Conservation (phyloP, 2,797 vertebrate species). For the Neopelma chrysocephalum region DNA sequence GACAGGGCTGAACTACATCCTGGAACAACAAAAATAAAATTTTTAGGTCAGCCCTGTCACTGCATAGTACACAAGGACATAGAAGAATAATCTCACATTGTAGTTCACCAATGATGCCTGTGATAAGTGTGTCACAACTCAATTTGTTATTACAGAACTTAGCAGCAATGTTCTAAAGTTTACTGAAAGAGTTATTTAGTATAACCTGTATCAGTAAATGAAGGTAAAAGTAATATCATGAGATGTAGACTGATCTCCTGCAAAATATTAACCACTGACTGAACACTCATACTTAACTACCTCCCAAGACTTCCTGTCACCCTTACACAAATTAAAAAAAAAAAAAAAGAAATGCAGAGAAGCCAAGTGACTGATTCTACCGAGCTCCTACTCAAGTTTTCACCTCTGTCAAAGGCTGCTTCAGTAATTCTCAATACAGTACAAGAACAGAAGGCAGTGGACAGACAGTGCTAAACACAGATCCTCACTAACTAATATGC, state of each 20-base stretch:
- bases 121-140: background rate
- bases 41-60: slow-evolving; percentile 21
- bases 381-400: background rate
- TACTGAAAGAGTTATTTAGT: background rate
- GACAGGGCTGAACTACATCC: background rate
- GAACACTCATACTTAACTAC: background rate
- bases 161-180: slow-evolving; percentile 2
- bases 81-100: background rate
- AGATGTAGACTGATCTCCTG: background rate
- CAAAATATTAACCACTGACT: background rate
- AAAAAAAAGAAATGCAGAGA: background rate
- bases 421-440: background rate
- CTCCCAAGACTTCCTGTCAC: background rate
- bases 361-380: background rate
- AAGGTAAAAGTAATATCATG: background rate
- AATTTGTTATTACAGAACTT: slow-evolving; percentile 10
- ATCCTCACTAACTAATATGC: background rate
- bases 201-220: background rate
- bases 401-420: background rate
- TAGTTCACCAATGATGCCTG: background rate
- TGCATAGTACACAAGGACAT: background rate
- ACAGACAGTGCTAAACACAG: background rate
- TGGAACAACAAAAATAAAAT: background rate
- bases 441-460: background rate
- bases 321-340: background rate